Conservation (phyloP, 2,797 vertebrate species). For the Dryobates pubescens region DNA sequence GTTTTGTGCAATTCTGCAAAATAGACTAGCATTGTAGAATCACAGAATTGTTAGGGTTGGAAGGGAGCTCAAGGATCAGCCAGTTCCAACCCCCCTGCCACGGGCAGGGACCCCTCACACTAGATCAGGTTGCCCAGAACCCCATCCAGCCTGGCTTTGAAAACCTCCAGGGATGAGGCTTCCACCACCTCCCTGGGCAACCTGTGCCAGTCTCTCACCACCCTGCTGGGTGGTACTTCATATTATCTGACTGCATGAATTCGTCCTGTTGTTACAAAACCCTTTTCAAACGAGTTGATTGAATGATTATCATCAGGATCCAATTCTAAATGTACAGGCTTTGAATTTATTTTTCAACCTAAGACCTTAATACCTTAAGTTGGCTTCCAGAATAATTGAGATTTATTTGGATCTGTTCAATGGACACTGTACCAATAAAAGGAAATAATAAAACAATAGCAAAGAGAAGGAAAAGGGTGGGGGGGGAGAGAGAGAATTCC, state of each 20-base stretch:
- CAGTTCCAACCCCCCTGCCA: no score
- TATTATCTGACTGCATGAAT: not conserved
- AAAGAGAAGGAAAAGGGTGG: not conserved
- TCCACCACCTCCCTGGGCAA: no score
- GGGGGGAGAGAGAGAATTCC: not conserved
- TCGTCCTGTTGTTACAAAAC: not conserved
- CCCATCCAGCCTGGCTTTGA: no score
- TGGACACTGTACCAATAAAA: conserved; percentile 58
- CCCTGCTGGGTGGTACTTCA: no score
- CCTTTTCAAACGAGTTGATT: conserved; percentile 15
- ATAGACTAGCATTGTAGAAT: not conserved
- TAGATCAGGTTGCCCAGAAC: no score
- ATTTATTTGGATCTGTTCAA: conserved; percentile 56
- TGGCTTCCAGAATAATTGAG: conserved; percentile 39
- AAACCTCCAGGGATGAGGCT: no score
- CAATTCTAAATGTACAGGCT: not conserved
- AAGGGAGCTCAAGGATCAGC: no score
- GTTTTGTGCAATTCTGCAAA: not conserved
- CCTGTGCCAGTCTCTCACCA: no score
- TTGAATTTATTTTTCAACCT: conserved; percentile 14
- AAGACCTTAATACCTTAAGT: not conserved
- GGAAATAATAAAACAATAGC: conserved; percentile 64
- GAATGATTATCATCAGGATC: not conserved
- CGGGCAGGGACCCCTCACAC: no score
- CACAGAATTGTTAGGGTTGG: no score